These are phyloP conservation scores for Melanogrammus aeglefinus DNA, from an alignment of 2,797 vertebrate genomes.

Conservation along the genomic window DNA sequence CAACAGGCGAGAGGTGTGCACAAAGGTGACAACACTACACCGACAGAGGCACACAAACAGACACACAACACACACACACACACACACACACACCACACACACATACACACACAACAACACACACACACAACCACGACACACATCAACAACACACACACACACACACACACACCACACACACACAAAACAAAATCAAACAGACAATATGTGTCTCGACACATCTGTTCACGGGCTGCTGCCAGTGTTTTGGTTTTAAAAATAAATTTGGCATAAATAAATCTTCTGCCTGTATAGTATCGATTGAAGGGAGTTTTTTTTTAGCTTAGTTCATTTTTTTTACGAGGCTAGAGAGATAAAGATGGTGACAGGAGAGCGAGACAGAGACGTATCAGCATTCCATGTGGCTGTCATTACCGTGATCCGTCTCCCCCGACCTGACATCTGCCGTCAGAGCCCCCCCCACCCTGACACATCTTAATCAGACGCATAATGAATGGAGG, in stretches of 20 bases:
- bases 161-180: background rate
- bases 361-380: slow-evolving; percentile 2
- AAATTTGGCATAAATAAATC: slow-evolving; percentile 35
- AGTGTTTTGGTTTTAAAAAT: slow-evolving; percentile 44
- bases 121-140: no score
- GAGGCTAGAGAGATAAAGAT: background rate
- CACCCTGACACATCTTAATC: slow-evolving; percentile 50
- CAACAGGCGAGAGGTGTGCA: background rate
- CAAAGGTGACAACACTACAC: background rate
- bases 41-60: background rate
- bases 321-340: slow-evolving; percentile 25
- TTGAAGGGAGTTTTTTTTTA: slow-evolving; percentile 8
- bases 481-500: slow-evolving; percentile 52
- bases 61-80: background rate
- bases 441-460: slow-evolving; percentile 21
- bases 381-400: slow-evolving; percentile 31
- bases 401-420: slow-evolving; percentile 31
- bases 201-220: slow-evolving; percentile 34
- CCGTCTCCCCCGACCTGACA: slow-evolving; percentile 27
- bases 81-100: background rate
- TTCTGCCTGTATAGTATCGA: slow-evolving; percentile 21
- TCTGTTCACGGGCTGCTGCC: slow-evolving; percentile 42
- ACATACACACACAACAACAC: no score
- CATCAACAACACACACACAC: no score
- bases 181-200: no score